Conservation (phyloP, 2,113 vertebrate species). For the Arvicanthis niloticus region DNA sequence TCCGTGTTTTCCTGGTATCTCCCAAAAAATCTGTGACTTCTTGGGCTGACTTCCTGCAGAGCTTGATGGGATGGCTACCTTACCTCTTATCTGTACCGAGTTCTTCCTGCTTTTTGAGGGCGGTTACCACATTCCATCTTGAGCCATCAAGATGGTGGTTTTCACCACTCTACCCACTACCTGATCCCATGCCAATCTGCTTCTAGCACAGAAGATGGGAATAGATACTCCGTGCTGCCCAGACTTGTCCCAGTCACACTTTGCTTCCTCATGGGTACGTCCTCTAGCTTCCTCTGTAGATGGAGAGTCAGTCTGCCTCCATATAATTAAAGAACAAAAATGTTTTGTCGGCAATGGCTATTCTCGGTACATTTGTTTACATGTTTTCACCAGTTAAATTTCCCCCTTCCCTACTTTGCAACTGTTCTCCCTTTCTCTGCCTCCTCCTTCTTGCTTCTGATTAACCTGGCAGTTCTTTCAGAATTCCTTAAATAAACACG, state of each 20-base stretch:
- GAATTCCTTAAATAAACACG: background rate
- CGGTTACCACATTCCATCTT: background rate
- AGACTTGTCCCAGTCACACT: background rate
- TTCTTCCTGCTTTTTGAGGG: background rate
- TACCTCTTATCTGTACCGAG: background rate
- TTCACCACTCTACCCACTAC: accelerated
- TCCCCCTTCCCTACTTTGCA: background rate
- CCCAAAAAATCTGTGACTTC: background rate
- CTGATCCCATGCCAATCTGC: background rate
- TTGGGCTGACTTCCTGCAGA: background rate
- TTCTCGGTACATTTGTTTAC: background rate
- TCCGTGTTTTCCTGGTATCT: background rate
- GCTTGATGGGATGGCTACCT: background rate
- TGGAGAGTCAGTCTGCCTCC: background rate
- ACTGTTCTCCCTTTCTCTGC: background rate
- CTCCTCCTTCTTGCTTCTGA: no score
- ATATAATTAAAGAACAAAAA: background rate
- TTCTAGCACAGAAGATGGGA: background rate
- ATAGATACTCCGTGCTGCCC: background rate
- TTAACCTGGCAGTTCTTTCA: background rate
- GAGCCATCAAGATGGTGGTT: background rate
- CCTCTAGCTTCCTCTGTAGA: background rate
- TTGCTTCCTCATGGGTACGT: background rate
- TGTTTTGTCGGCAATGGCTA: background rate
- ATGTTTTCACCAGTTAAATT: background rate